Conservation (phyloP, 1,140 invertebrate genomes). For the Adoxophyes honmai region DNA sequence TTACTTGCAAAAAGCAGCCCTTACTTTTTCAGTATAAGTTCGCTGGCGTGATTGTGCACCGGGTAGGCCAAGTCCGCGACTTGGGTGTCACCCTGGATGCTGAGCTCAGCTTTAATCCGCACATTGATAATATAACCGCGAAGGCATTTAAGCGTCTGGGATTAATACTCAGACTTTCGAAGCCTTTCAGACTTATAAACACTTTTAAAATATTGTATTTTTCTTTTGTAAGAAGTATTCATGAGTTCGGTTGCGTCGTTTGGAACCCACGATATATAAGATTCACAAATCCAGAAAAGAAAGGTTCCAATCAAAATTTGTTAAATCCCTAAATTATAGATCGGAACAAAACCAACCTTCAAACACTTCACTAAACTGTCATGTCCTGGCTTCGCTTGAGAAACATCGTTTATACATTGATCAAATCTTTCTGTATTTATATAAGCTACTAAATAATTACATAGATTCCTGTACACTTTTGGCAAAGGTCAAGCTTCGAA, state of each 20-base stretch:
- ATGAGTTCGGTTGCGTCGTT: neutral
- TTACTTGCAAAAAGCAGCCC: neutral
- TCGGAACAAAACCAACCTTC: neutral
- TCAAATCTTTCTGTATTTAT: neutral
- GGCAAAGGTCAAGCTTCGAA: no score
- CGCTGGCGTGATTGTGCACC: no score
- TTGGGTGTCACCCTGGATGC: neutral
- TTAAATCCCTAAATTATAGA: neutral
- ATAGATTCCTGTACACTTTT: no score
- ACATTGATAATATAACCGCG: no score
- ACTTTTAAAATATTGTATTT: neutral
- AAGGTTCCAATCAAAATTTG: neutral
- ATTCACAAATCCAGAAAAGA: neutral
- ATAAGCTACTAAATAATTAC: no score
- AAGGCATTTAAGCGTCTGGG: neutral
- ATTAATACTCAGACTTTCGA: neutral
- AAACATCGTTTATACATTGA: neutral
- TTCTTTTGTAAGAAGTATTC: neutral
- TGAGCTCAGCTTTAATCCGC: neutral
- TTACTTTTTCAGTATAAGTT: neutral
- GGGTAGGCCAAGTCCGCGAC: neutral
- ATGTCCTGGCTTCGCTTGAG: neutral
- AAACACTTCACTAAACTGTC: neutral
- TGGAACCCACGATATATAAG: neutral
- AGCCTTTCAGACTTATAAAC: neutral